Percentiles rank a stretch among this genome's conserved stretches.
Evolutionary conservation across 2,888 invertebrate species (phyloP).

Genomic region (Ochlodes sylvanus): DNA sequence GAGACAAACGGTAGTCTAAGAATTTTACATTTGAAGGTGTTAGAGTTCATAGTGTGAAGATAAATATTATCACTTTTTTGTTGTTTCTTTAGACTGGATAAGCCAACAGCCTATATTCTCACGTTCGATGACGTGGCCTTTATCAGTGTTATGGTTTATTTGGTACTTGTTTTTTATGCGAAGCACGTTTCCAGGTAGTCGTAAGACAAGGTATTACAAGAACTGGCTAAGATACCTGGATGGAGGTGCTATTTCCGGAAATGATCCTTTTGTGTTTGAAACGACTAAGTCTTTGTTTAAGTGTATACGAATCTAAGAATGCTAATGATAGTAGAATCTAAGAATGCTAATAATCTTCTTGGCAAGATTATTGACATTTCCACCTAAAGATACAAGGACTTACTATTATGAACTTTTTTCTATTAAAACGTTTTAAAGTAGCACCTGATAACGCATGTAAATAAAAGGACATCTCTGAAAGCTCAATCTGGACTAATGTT

Average conservation of each 20-base stretch:
- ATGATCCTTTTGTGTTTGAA: conserved; percentile 11
- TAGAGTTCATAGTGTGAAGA: not conserved
- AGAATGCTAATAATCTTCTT: not conserved
- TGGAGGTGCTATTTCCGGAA: conserved; percentile 22
- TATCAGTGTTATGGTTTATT: conserved; percentile 24
- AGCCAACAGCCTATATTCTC: conserved; percentile 22
- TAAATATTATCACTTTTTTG: not conserved
- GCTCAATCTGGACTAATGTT: too few relatives aligned
- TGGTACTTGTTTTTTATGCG: conserved; percentile 24
- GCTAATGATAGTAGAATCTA: not conserved
- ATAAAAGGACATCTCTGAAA: too few relatives aligned
- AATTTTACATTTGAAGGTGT: not conserved
- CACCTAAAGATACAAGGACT: too few relatives aligned
- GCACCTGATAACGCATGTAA: too few relatives aligned
- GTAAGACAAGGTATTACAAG: conserved; percentile 15
- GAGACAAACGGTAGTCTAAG: too few relatives aligned
- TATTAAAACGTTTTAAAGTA: too few relatives aligned
- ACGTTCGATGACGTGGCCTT: conserved; percentile 29
- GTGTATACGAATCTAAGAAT: too few relatives aligned
- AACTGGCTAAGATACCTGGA: conserved; percentile 17
- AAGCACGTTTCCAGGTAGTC: conserved; percentile 33
- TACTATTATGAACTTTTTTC: too few relatives aligned
- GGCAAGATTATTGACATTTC: not conserved
- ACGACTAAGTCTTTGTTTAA: conserved; percentile 12
- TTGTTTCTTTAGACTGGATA: conserved; percentile 8